Percentiles rank a stretch among this genome's conserved stretches.
phyloP scores from a whole-genome alignment of 2,113 vertebrate genomes.

The Macquaria ambigua region DNA sequence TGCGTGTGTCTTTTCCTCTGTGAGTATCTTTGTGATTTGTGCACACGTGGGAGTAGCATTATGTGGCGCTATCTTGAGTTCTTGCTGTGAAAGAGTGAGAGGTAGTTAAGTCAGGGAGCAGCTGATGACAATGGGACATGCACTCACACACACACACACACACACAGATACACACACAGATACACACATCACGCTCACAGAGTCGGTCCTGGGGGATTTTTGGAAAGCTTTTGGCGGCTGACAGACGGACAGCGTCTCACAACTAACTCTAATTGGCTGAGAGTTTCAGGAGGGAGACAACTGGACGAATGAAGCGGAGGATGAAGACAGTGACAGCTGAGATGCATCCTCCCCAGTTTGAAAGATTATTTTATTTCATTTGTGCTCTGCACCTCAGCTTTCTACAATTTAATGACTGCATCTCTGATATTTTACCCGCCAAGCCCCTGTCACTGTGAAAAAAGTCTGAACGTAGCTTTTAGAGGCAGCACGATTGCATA shows the following conservation, averaged over 20 bases:
- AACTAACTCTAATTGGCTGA: slow-evolving; percentile 74
- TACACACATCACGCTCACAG: not conserved
- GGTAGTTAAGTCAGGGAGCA: slow-evolving; percentile 47
- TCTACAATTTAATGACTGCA: slow-evolving; percentile 33
- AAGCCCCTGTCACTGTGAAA: not conserved
- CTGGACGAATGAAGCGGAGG: slow-evolving; percentile 49
- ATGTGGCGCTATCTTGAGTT: slow-evolving; percentile 31
- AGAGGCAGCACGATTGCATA: not conserved
- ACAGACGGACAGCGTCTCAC: slow-evolving; percentile 54
- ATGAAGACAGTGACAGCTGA: slow-evolving; percentile 38
- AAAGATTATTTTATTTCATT: slow-evolving; percentile 46
- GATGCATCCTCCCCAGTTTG: slow-evolving; percentile 24
- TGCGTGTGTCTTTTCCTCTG: not conserved
- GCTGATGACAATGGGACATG: slow-evolving; percentile 42
- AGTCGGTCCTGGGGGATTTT: slow-evolving; percentile 47
- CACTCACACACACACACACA: slow-evolving; percentile 7
- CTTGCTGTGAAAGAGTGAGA: slow-evolving; percentile 26
- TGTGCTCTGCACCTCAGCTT: not conserved
- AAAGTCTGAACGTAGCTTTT: not conserved
- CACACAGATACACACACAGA: not conserved
- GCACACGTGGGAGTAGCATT: slow-evolving; percentile 48
- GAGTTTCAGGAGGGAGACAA: slow-evolving; percentile 57
- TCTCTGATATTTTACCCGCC: not conserved
- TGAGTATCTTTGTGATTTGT: slow-evolving; percentile 49
- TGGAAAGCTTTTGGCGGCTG: slow-evolving; percentile 52